These are phyloP conservation scores for Gnathonemus longibarbis DNA, from an alignment of 2,113 vertebrate genomes.

Conservation along the genomic window DNA sequence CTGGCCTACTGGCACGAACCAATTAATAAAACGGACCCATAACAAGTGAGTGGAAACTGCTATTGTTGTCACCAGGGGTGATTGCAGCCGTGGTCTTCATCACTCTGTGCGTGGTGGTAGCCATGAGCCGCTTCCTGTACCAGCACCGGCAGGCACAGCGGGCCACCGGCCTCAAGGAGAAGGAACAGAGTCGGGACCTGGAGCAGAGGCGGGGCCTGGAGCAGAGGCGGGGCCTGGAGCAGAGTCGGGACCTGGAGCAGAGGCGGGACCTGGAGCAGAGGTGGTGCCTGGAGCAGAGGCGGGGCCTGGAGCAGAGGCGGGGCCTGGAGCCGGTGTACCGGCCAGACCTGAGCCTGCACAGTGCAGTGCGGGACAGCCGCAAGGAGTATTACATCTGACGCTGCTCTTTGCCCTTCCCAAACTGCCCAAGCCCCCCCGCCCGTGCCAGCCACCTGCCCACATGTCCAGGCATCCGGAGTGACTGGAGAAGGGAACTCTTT, in stretches of 20 bases:
- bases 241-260: background rate
- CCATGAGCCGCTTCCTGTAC: constrained; percentile 82
- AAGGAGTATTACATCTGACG: constrained; percentile 94
- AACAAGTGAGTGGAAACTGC: background rate
- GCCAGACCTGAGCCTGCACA: constrained; percentile 84
- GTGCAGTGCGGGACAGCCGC: constrained; percentile 80
- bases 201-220: constrained; percentile 49
- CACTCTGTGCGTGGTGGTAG: constrained; percentile 75
- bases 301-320: constrained; percentile 45
- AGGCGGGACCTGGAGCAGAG: constrained; percentile 64
- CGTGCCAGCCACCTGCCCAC: background rate
- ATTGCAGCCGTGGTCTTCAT: constrained; percentile 86
- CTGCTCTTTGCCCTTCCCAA: background rate
- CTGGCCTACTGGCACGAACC: background rate
- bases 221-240: constrained; percentile 34
- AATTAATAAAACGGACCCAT: background rate
- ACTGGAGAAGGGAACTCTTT: background rate
- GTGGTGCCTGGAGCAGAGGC: background rate
- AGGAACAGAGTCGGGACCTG: constrained; percentile 44
- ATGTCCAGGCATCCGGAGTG: background rate
- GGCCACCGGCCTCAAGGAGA: constrained; percentile 62
- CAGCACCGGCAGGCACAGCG: constrained; percentile 78
- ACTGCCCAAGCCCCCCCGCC: background rate
- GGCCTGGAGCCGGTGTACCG: constrained; percentile 66
- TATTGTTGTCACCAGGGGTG: constrained; percentile 60